Evolutionary conservation across 2,888 invertebrate genomes (phyloP), one percentile per base, ranked within the genome.

Genomic region (Odontocerum albicorne): DNA sequence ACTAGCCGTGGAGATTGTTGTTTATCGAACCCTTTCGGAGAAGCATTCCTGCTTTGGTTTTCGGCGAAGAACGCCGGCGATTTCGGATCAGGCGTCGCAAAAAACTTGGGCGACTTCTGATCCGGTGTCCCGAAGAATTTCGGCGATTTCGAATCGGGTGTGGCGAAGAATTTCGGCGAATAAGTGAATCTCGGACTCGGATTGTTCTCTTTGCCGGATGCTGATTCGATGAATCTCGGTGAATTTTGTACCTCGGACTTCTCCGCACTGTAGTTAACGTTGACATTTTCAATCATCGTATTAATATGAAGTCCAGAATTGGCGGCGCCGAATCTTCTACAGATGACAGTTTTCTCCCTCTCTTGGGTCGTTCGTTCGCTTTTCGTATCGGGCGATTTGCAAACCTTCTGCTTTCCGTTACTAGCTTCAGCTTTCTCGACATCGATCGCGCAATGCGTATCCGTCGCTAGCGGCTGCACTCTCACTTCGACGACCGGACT

Each of bases 121-220:
- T 59, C 58, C 6, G 50, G 44, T 10, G 55, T 46, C 6, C 55
- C 55, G 17, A 57, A 59, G 40, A 57, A 61, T 21, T 57, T 59
- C 2, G 59, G 61, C 8, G 61, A 57, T 19, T 60, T 59, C 7
- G 49, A 52, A 27, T 57, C 57, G 6, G 54, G 44, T 8, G 60
- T 39, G 4, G 53, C 47, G 15, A 55, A 59, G 32, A 74, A 66
- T 63, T 71, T 76, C 0, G 77, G 77, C 0, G 77, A 77, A 59
- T 75, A 77, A 62, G 77, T 74, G 49, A 77, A 77, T 61, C 75
- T 74, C 0, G 74, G 68, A 2, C 66, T 70, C 0, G 71, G 65
- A 0, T 73, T 71, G 44, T 74, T 75, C 49, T 76, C 75, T 59
- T 75, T 77, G 0, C 75, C 73, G 0, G 74, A 73, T 59, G 71